phyloP scores from a whole-genome alignment of 2,888 invertebrate genomes.

The Andrena flavipes region DNA sequence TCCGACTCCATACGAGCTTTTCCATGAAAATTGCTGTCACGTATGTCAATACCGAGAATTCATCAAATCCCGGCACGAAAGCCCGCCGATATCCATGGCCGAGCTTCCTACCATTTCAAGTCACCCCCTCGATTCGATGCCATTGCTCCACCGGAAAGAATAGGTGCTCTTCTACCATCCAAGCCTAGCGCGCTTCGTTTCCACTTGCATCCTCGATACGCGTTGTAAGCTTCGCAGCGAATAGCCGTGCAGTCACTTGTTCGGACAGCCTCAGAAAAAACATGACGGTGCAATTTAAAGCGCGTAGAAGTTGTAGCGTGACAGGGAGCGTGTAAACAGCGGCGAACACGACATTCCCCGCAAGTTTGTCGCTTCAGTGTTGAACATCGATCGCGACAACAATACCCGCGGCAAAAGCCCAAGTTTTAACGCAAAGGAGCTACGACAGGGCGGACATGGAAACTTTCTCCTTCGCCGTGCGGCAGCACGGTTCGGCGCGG shows the following conservation, averaged over 20 bases:
- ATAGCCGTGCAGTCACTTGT: not conserved
- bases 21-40: constrained; percentile 61
- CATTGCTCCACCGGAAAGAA: not conserved
- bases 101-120: constrained; percentile 21
- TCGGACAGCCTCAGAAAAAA: not conserved
- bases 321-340: constrained; percentile 27
- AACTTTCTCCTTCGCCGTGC: not conserved
- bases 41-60: constrained; percentile 62
- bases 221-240: not conserved
- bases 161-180: no score
- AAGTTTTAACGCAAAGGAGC: not conserved
- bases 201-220: not conserved
- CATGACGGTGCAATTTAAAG: constrained; percentile 1
- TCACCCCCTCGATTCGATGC: not conserved
- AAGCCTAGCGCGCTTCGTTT: constrained; percentile 2
- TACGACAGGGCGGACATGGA: not conserved
- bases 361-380: constrained; percentile 2
- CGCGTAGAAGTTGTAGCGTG: constrained; percentile 24
- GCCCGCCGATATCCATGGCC: not conserved
- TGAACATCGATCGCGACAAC: constrained; percentile 17
- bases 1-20: constrained; percentile 32
- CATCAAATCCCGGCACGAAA: constrained; percentile 46
- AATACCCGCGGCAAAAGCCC: no score
- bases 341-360: not conserved
- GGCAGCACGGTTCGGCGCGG: not conserved